Conservation (phyloP, 1,140 invertebrate genomes). For the Heliconius hermathena region DNA sequence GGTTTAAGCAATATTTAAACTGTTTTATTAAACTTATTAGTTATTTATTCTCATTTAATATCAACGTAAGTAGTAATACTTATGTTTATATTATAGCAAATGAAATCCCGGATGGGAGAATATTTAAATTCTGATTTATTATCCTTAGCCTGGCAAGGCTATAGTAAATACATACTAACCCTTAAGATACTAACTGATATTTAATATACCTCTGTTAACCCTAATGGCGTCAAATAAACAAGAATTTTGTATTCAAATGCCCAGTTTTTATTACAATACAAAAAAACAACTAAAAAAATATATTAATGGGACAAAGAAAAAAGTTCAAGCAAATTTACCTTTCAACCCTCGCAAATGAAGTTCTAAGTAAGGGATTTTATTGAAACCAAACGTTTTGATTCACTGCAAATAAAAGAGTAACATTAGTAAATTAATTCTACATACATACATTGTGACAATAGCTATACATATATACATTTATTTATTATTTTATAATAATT, state of each 20-base stretch:
- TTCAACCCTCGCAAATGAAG: background rate
- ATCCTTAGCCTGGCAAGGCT: too few relatives aligned
- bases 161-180: too few relatives aligned
- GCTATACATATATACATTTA: background rate
- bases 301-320: constrained; percentile 1
- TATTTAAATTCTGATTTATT: too few relatives aligned
- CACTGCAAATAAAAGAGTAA: constrained; percentile 6
- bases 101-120: too few relatives aligned
- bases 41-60: too few relatives aligned
- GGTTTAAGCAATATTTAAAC: too few relatives aligned
- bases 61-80: too few relatives aligned
- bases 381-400: constrained; percentile 22
- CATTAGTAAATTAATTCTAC: constrained; percentile 17
- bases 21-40: too few relatives aligned
- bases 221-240: background rate
- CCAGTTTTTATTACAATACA: background rate
- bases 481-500: too few relatives aligned
- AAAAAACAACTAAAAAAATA: background rate
- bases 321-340: constrained; percentile 7
- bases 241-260: background rate
- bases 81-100: too few relatives aligned
- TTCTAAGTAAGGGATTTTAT: constrained; percentile 14
- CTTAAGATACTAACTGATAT: too few relatives aligned
- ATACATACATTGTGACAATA: background rate
- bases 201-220: too few relatives aligned